These are phyloP conservation scores for Aporophyla lueneburgensis DNA, from an alignment of 2,888 invertebrate species.

Conservation along the genomic window DNA sequence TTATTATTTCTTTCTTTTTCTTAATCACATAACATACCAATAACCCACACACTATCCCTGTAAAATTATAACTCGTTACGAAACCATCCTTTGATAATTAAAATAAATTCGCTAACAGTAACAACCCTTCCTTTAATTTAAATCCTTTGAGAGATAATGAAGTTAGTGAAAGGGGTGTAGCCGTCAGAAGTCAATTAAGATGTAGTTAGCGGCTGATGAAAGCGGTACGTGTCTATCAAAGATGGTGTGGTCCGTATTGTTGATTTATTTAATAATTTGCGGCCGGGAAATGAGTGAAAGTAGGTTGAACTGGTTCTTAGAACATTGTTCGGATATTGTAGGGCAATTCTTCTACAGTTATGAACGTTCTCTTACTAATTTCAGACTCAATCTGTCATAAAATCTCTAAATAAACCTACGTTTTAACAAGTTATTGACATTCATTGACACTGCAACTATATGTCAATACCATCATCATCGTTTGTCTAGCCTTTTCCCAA, in stretches of 20 bases:
- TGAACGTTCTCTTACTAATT: background rate
- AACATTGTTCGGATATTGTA: background rate
- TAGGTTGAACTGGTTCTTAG: background rate
- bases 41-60: slow-evolving; percentile 16
- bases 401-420: background rate
- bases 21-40: background rate
- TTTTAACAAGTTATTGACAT: background rate
- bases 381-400: background rate
- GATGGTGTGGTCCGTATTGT: slow-evolving; percentile 15
- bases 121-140: slow-evolving; percentile 51
- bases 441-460: no score
- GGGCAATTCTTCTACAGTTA: background rate
- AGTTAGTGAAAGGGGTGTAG: slow-evolving; percentile 55
- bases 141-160: slow-evolving; percentile 68
- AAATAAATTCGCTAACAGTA: slow-evolving; percentile 64
- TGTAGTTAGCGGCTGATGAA: slow-evolving; percentile 55
- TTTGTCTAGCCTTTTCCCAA: no score
- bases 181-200: slow-evolving; percentile 66
- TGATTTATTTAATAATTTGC: slow-evolving; percentile 32
- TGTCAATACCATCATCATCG: no score
- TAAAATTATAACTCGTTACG: slow-evolving; percentile 48
- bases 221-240: slow-evolving; percentile 29
- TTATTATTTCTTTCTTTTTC: no score
- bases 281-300: background rate
- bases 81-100: slow-evolving; percentile 55